A percentile compares a stretch with the other conserved stretches of the same genome.
Evolutionary conservation across 2,113 vertebrate species (phyloP).

Genomic region (Smithornis capensis): DNA sequence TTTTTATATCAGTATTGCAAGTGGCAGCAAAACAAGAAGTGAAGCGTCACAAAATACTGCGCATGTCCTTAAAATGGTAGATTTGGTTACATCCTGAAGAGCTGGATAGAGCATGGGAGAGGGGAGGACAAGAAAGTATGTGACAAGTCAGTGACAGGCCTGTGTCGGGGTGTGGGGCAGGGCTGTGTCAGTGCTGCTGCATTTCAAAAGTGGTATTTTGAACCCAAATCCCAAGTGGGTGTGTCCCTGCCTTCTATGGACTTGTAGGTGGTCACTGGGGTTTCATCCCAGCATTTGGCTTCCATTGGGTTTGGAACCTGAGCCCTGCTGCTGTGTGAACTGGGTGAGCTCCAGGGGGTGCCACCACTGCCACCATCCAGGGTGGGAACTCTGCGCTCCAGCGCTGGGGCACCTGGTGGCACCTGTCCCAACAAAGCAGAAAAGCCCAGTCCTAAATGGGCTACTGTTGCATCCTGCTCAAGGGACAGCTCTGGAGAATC

Average conservation of each 20-base stretch:
- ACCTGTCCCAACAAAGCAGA: neutral
- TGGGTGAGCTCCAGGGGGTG: rapidly evolving
- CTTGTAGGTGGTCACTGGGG: neutral
- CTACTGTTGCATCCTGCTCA: neutral
- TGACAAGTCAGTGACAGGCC: neutral
- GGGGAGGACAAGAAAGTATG: rapidly evolving
- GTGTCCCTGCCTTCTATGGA: neutral
- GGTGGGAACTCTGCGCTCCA: neutral
- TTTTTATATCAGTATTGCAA: neutral
- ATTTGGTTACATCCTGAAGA: neutral
- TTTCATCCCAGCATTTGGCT: rapidly evolving
- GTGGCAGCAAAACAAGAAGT: neutral
- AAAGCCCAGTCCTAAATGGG: neutral
- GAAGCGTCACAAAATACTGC: rapidly evolving
- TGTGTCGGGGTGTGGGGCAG: neutral
- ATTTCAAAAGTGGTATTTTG: neutral
- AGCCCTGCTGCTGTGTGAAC: neutral
- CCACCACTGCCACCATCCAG: neutral
- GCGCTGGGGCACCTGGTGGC: neutral
- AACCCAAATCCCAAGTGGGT: neutral
- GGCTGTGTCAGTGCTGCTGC: neutral
- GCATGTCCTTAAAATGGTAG: neutral
- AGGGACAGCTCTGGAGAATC: neutral
- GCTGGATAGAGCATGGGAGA: neutral
- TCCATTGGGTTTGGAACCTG: rapidly evolving